phyloP scores from a whole-genome alignment of 2,888 invertebrate species.

The Allophyes oxyacanthae region DNA sequence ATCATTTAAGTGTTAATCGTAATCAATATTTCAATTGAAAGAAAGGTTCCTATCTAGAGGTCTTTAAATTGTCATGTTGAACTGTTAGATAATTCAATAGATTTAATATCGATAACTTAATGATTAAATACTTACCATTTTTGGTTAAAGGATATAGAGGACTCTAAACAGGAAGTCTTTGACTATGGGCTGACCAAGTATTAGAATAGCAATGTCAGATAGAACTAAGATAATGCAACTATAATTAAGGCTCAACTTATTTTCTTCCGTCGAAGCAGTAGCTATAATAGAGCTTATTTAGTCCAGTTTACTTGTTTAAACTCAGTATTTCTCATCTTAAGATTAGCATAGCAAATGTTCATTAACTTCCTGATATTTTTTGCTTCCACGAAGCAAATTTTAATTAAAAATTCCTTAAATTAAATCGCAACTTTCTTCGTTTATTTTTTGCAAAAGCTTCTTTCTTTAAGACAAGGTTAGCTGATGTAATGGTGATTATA shows the following conservation, averaged over 20 bases:
- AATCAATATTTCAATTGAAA: no score
- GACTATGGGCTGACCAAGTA: no score
- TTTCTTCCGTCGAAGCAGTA: constrained; percentile 4
- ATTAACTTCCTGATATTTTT: constrained; percentile 27
- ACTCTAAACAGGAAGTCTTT: no score
- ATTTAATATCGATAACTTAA: no score
- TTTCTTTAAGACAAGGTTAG: constrained; percentile 1
- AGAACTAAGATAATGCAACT: background rate
- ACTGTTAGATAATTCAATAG: no score
- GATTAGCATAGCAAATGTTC: constrained; percentile 33
- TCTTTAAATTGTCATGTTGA: no score
- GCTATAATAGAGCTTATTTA: no score
- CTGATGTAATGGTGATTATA: constrained; percentile 17
- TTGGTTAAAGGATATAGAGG: no score
- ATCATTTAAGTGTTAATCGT: no score
- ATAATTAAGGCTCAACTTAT: constrained; percentile 2
- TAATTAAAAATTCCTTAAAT: constrained; percentile 41
- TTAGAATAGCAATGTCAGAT: background rate
- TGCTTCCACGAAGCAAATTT: constrained; percentile 5
- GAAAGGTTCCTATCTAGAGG: no score
- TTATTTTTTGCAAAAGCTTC: constrained; percentile 16
- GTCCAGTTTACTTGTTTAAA: constrained; percentile 5
- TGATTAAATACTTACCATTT: no score
- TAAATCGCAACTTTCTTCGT: constrained; percentile 13
- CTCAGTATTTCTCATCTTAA: constrained; percentile 14